phyloP scores from a whole-genome alignment of 2,797 vertebrate species.

The Pelobates cultripes region DNA sequence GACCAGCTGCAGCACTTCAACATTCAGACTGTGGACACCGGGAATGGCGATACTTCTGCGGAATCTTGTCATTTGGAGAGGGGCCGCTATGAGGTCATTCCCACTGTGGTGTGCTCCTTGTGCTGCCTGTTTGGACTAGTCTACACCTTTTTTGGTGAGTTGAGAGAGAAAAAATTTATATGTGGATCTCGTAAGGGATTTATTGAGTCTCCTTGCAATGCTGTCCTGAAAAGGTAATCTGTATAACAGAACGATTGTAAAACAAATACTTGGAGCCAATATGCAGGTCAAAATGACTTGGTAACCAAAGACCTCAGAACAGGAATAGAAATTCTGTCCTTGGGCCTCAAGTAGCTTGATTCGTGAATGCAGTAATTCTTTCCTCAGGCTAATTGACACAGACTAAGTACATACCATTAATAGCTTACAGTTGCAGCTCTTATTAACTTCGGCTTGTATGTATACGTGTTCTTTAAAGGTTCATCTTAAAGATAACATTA shows the following conservation, averaged over 20 bases:
- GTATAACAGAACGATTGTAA: neutral
- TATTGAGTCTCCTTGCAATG: neutral
- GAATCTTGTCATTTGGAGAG: conserved; percentile 77
- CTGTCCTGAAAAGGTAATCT: neutral
- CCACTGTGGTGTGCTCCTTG: conserved; percentile 82
- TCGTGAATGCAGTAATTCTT: neutral
- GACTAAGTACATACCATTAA: neutral
- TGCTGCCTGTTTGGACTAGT: conserved; percentile 88
- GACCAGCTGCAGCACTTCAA: conserved; percentile 69
- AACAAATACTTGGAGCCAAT: neutral
- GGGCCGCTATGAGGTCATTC: conserved; percentile 78
- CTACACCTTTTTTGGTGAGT: conserved; percentile 90
- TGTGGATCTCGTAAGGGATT: neutral
- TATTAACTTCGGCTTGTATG: too few species aligned
- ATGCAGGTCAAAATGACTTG: neutral
- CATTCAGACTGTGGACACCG: conserved; percentile 68
- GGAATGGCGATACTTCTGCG: conserved; percentile 62
- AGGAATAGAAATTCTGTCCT: neutral
- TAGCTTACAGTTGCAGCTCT: neutral
- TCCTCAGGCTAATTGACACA: neutral
- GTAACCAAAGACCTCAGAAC: neutral
- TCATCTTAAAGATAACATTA: too few species aligned
- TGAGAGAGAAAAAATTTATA: neutral
- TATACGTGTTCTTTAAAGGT: too few species aligned
- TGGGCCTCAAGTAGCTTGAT: neutral